Base-by-base conservation (phyloP, 2,797 vertebrate species). In the Ctenopoma kingsleyae region DNA sequence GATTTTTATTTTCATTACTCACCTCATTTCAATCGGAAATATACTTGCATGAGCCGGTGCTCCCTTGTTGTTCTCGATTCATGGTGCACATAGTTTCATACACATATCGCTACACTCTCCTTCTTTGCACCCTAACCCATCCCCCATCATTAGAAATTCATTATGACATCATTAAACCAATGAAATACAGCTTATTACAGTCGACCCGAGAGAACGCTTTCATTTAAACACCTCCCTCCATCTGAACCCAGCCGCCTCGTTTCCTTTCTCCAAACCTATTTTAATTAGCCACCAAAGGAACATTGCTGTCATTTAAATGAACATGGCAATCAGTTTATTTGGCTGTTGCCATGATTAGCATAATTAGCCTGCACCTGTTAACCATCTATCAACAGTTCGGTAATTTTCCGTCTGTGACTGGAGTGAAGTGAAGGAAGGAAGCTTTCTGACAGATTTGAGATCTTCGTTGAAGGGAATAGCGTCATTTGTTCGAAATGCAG, bases 291-390 rank as follows among this genome's bases (percentile, higher is more conserved):
- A 85, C 89, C 78, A 56, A 93, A 91, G 81, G 84, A 91, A 90
- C 90, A 86, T 92, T 81, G 87, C 85, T 90, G 91, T 90, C 91
- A 91, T 93, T 92, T 92, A 88, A 91, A 94, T 89, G 89, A 94
- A 94, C 93, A 89, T 74, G 87, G 86, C 89, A 94, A 94, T 95
- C 90, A 92, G 87, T 92, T 93, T 92, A 92, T 92, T 92, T 93
- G 83, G 82, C 84, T 87, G 89, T 92, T 91, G 90, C 78, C 87
- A 81, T 84, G 91, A 92, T 93, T 92, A 90, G 81, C 79, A 87
- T 91, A 91, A 93, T 92, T 90, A 92, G 81, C 79, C 78, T 57
- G 85, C 94, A 93, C 92, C 93, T 94, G 92, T 93, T 93, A 82
- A 44, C 83, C 83, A 90, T 91, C 90, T 76, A 89, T 92, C 89